Percentiles rank a stretch among this genome's conserved stretches.
phyloP scores from a whole-genome alignment of 2,888 invertebrate genomes.

The Eurois occulta region DNA sequence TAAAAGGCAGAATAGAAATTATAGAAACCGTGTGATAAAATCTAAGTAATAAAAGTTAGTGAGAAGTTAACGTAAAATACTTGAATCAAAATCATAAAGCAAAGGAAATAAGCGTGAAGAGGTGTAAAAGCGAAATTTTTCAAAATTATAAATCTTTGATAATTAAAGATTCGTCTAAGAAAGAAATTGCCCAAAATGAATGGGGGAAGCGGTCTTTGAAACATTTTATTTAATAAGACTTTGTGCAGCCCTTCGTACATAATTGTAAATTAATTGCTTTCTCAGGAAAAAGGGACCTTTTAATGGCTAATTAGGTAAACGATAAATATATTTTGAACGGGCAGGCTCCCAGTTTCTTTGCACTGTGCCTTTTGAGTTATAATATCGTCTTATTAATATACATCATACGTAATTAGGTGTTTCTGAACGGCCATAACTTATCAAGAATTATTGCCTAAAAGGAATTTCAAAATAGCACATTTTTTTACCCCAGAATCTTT shows the following conservation, averaged over 20 bases:
- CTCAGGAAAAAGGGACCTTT: slow-evolving; percentile 80
- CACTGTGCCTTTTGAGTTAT: slow-evolving; percentile 66
- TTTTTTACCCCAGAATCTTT: not conserved
- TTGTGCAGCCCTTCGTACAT: slow-evolving; percentile 85
- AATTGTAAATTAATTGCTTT: slow-evolving; percentile 88
- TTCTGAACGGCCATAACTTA: slow-evolving; percentile 28
- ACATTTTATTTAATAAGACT: slow-evolving; percentile 88
- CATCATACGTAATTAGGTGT: slow-evolving; percentile 54
- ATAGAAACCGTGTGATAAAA: not conserved
- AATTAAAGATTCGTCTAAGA: slow-evolving; percentile 78
- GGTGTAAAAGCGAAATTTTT: slow-evolving; percentile 33
- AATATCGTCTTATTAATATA: slow-evolving; percentile 59
- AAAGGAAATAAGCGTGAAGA: slow-evolving; percentile 32
- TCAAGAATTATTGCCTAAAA: not conserved
- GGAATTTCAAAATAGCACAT: not conserved
- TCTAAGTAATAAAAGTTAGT: not conserved
- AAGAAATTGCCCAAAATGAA: slow-evolving; percentile 81
- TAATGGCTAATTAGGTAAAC: slow-evolving; percentile 84
- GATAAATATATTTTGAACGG: slow-evolving; percentile 83
- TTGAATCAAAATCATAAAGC: slow-evolving; percentile 24
- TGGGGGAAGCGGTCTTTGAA: slow-evolving; percentile 79
- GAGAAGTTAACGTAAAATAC: not conserved
- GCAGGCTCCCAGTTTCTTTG: slow-evolving; percentile 65
- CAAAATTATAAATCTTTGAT: slow-evolving; percentile 68
- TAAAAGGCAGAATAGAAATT: not conserved